These are phyloP conservation scores for Harlomillsia oculata DNA, from an alignment of 1,140 invertebrate genomes.

Conservation along the genomic window DNA sequence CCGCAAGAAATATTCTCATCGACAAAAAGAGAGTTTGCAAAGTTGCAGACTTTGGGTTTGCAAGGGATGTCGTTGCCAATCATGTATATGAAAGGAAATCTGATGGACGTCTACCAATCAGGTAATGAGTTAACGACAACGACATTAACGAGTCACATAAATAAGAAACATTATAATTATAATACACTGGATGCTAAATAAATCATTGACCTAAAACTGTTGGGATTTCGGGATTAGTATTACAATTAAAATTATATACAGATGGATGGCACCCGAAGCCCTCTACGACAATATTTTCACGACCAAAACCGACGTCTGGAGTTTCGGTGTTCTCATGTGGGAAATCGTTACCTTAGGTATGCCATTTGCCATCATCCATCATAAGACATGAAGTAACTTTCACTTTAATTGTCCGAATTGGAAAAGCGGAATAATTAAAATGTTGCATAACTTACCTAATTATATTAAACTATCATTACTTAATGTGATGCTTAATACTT, in stretches of 20 bases:
- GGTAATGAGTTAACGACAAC: no score
- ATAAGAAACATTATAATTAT: no score
- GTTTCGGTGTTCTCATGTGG: constrained; percentile 85
- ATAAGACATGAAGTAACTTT: no score
- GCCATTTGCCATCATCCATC: no score
- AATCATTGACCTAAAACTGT: neutral
- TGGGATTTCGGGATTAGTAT: constrained; percentile 36
- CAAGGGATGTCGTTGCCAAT: constrained; percentile 64
- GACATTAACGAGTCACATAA: no score
- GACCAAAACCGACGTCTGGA: constrained; percentile 85
- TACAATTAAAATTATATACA: neutral
- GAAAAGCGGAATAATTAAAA: no score
- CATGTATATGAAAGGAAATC: constrained; percentile 86
- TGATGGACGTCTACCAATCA: constrained; percentile 59
- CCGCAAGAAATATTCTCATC: constrained; percentile 80
- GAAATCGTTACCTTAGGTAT: constrained; percentile 55
- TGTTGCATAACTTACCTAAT: no score
- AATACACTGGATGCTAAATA: no score
- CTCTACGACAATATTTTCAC: constrained; percentile 85
- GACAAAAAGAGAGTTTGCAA: constrained; percentile 79
- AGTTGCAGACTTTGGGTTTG: constrained; percentile 89
- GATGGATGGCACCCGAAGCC: constrained; percentile 89
- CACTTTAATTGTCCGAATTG: no score
- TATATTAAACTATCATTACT: no score
- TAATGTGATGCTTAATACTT: no score